Conservation (phyloP, 2,797 vertebrate species). For the Kryptopterus vitreolus region DNA sequence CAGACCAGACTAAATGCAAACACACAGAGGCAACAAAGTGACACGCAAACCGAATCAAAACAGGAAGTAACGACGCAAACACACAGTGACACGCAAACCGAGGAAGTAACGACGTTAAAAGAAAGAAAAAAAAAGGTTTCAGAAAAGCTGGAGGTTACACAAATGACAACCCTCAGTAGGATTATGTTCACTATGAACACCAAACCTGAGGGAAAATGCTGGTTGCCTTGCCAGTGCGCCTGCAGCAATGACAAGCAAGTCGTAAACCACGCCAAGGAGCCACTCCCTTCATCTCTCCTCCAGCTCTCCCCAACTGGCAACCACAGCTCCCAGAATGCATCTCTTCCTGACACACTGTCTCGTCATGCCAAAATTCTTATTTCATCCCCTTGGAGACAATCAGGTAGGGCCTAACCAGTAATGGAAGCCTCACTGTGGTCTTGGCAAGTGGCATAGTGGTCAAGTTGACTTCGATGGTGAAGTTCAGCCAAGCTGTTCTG, state of each 20-base stretch:
- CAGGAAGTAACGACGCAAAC: slow-evolving; percentile 56
- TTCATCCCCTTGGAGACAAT: slow-evolving; percentile 43
- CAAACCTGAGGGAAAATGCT: slow-evolving; percentile 59
- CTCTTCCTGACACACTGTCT: slow-evolving; percentile 34
- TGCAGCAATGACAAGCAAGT: slow-evolving; percentile 54
- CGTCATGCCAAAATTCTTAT: slow-evolving; percentile 33
- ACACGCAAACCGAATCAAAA: slow-evolving; percentile 35
- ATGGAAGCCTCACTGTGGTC: slow-evolving; percentile 45
- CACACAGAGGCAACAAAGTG: too few species aligned
- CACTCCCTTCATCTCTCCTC: slow-evolving; percentile 45
- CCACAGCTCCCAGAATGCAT: slow-evolving; percentile 49
- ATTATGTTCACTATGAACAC: slow-evolving; percentile 55
- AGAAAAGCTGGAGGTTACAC: slow-evolving; percentile 53
- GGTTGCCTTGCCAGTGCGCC: slow-evolving; percentile 58
- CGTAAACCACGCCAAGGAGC: slow-evolving; percentile 50
- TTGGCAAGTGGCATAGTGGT: slow-evolving; percentile 37
- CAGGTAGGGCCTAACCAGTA: slow-evolving; percentile 48
- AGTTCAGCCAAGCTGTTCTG: slow-evolving; percentile 54
- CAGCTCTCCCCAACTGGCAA: slow-evolving; percentile 23
- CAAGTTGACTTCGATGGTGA: slow-evolving; percentile 40
- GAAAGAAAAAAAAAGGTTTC: slow-evolving; percentile 65
- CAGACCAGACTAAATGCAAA: slow-evolving; percentile 60
- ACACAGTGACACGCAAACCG: slow-evolving; percentile 53
- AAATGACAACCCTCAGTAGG: slow-evolving; percentile 63
- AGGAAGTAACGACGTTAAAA: slow-evolving; percentile 56